phyloP scores from a whole-genome alignment of 2,797 vertebrate genomes.

The Gastrophryne carolinensis region DNA sequence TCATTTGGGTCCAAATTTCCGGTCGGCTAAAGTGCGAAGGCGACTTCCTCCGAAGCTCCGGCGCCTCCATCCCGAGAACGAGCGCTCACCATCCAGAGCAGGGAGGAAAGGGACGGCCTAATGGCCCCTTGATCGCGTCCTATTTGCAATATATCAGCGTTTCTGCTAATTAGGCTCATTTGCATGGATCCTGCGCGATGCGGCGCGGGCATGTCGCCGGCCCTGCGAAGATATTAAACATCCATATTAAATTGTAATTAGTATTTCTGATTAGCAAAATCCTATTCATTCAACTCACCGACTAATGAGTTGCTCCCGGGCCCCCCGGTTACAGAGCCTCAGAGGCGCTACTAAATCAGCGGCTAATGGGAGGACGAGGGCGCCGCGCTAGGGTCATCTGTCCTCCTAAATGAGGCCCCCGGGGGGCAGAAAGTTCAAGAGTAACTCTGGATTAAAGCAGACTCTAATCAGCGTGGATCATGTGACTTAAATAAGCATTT shows the following conservation, averaged over 20 bases:
- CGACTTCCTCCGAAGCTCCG: too few relatives aligned
- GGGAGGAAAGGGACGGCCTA: conserved; percentile 55
- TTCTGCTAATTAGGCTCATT: conserved; percentile 75
- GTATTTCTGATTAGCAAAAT: conserved; percentile 79
- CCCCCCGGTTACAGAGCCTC: conserved; percentile 4
- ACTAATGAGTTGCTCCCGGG: conserved; percentile 63
- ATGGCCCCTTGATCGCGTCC: conserved; percentile 66
- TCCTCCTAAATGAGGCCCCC: too few relatives aligned
- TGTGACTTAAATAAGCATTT: too few relatives aligned
- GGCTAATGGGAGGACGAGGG: too few relatives aligned
- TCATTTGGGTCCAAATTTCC: too few relatives aligned
- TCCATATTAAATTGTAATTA: conserved; percentile 79
- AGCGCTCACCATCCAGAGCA: conserved; percentile 67
- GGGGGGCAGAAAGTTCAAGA: too few relatives aligned
- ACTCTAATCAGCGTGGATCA: too few relatives aligned
- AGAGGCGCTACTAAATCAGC: conserved; percentile 37
- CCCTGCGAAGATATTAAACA: conserved; percentile 67
- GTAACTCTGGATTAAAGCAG: too few relatives aligned
- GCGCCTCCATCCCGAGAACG: conserved; percentile 14
- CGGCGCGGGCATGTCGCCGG: conserved; percentile 72
- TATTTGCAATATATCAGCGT: conserved; percentile 72
- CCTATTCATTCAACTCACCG: conserved; percentile 73
- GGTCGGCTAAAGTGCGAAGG: too few relatives aligned
- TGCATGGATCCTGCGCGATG: conserved; percentile 71
- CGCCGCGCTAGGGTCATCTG: too few relatives aligned